These are phyloP conservation scores for Chrysopa pallens DNA, from an alignment of 1,140 invertebrate species.

Conservation along the genomic window DNA sequence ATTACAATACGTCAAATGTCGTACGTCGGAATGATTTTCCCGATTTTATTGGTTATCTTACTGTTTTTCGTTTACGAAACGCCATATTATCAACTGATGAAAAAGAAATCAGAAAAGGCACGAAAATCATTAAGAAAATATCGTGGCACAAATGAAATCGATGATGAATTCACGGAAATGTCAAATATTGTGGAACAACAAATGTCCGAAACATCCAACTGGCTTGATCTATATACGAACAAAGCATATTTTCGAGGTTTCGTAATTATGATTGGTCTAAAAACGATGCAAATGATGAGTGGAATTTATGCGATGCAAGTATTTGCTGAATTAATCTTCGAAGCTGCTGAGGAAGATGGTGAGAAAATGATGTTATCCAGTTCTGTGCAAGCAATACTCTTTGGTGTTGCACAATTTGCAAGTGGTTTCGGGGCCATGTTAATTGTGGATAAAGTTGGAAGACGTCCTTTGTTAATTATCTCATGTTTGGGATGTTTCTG, in stretches of 20 bases:
- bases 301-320: slow-evolving; percentile 15
- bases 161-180: slow-evolving; percentile 36
- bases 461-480: slow-evolving; percentile 12
- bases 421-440: slow-evolving; percentile 9
- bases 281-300: slow-evolving; percentile 11
- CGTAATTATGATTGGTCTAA: neutral
- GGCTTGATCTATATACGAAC: too few relatives aligned
- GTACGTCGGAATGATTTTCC: slow-evolving; percentile 29
- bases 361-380: too few relatives aligned
- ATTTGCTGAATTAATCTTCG: slow-evolving; percentile 11
- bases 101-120: slow-evolving; percentile 33
- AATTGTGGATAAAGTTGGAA: slow-evolving; percentile 12
- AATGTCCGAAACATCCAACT: slow-evolving; percentile 7
- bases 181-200: slow-evolving; percentile 31
- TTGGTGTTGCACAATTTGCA: slow-evolving; percentile 2
- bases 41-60: slow-evolving; percentile 35
- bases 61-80: slow-evolving; percentile 51
- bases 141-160: slow-evolving; percentile 30
- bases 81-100: slow-evolving; percentile 40
- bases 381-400: too few relatives aligned
- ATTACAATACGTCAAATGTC: slow-evolving; percentile 31
- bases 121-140: slow-evolving; percentile 34
- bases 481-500: slow-evolving; percentile 11
- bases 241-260: too few relatives aligned
- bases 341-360: slow-evolving; percentile 6